phyloP scores from a whole-genome alignment of 1,140 invertebrate species.

The Polypedilum pembai region DNA sequence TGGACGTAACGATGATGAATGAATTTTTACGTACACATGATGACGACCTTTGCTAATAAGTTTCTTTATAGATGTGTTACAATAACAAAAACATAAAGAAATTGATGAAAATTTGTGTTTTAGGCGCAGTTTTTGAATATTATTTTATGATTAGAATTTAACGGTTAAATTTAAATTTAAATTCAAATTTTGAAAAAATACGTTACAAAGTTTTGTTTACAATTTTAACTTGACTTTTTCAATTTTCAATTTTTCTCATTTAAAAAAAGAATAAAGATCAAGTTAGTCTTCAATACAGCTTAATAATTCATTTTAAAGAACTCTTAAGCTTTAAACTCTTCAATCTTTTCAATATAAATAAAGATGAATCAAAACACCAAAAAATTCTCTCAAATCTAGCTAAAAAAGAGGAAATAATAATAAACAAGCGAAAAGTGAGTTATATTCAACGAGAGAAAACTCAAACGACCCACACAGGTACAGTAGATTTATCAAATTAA shows the following conservation, averaged over 20 bases:
- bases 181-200: background rate
- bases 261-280: too few species aligned
- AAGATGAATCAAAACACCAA: too few species aligned
- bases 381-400: too few species aligned
- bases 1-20: constrained; percentile 13
- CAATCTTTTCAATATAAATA: too few species aligned
- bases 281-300: too few species aligned
- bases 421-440: too few species aligned
- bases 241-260: background rate
- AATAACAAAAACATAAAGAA: too few species aligned
- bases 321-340: too few species aligned
- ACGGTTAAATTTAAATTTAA: background rate
- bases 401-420: too few species aligned
- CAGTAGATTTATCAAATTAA: background rate
- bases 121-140: background rate
- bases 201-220: background rate
- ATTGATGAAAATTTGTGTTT: background rate
- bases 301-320: too few species aligned
- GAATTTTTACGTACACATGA: constrained; percentile 23
- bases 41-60: constrained; percentile 21
- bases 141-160: background rate
- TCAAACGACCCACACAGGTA: background rate
- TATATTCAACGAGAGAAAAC: too few species aligned
- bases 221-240: background rate
- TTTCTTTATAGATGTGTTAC: background rate